Evolutionary conservation across 2,113 vertebrate species (phyloP), one percentile per base, ranked within the genome.

Genomic region (Sterrhoptilus dennistouni): DNA sequence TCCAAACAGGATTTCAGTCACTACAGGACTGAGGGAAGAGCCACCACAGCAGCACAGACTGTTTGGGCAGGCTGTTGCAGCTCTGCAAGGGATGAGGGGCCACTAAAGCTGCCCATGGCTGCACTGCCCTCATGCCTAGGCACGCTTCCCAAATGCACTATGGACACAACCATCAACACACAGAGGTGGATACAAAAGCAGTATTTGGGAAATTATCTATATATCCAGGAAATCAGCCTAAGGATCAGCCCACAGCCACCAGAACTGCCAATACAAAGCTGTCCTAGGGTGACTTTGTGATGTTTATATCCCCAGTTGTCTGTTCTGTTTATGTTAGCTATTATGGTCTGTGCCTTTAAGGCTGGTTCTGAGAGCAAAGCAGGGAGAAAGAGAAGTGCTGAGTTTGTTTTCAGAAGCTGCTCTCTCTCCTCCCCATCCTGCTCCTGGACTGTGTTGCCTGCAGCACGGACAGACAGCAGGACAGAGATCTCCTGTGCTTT

Each of bases 1-100:
- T 36, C 31, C 87, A 96, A 87, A 87, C 5, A 74, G 6, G 45
- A 8, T 24, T 92, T 85, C 40, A 71, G 86, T 92, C 81, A 74
- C 38, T 52, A 69, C 31, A 42, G 52, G 11, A 13, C 17, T 0
- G 1, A 64, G n/a, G 57, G 11, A 61, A 40, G 74, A 59, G 36
- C 22, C 65, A 35, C 8, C 45, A 16, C 29, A 7, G 61, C 28
- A 54, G 63, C 69, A 50, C 36, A 92, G 60, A 20, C 2, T 25
- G 8, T 29, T 49, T 36, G 25, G 49, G 66, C 60, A 38, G 82
- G 12, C 20, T 4, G 20, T 3, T 50, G 16, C 50, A 27, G 2
- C 24, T 47, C 40, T 23, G 23, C 31, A 5, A 21, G 33, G 35
- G 14, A 1, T 1, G 1, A 1, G 18, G 4, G 20, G 59, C 22